A percentile compares a stretch with the other conserved stretches of the same genome.
Evolutionary conservation across 2,113 vertebrate genomes (phyloP).

Genomic region (Austrofundulus limnaeus): DNA sequence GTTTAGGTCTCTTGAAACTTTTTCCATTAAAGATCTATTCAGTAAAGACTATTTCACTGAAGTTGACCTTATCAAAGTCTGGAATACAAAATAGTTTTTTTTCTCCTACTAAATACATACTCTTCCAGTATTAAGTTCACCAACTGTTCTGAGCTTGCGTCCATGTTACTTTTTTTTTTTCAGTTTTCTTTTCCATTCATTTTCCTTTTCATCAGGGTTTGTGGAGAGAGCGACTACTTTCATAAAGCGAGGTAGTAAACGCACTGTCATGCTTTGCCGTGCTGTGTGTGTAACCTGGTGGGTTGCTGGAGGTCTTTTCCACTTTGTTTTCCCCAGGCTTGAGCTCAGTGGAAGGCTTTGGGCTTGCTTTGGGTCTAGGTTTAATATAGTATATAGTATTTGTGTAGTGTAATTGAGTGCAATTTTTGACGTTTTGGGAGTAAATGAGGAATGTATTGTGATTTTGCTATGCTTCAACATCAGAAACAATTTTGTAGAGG

Average conservation of each 20-base stretch:
- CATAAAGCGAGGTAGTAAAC: conserved; percentile 91
- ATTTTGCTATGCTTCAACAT: background rate
- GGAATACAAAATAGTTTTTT: conserved; percentile 4
- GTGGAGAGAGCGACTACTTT: conserved; percentile 88
- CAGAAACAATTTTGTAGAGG: background rate
- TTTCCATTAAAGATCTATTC: background rate
- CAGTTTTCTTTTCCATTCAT: conserved; percentile 77
- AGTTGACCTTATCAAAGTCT: background rate
- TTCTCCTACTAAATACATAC: conserved; percentile 9
- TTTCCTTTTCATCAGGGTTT: conserved; percentile 87
- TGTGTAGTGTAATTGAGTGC: too few species aligned
- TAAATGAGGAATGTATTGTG: background rate
- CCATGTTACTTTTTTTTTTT: conserved; percentile 59
- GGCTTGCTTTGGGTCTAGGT: conserved; percentile 34
- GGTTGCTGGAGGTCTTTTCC: conserved; percentile 31
- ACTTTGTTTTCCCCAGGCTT: conserved; percentile 20
- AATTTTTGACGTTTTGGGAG: too few species aligned
- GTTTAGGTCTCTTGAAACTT: too few species aligned
- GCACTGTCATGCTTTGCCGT: conserved; percentile 71
- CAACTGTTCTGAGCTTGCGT: conserved; percentile 44
- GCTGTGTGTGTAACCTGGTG: conserved; percentile 72
- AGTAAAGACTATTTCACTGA: background rate
- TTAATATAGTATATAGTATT: background rate
- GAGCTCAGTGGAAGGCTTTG: conserved; percentile 46
- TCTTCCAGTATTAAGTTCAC: conserved; percentile 33